A percentile compares a stretch with the other conserved stretches of the same genome.
phyloP scores from a whole-genome alignment of 2,797 vertebrate species.

The Fistularia tabacaria region DNA sequence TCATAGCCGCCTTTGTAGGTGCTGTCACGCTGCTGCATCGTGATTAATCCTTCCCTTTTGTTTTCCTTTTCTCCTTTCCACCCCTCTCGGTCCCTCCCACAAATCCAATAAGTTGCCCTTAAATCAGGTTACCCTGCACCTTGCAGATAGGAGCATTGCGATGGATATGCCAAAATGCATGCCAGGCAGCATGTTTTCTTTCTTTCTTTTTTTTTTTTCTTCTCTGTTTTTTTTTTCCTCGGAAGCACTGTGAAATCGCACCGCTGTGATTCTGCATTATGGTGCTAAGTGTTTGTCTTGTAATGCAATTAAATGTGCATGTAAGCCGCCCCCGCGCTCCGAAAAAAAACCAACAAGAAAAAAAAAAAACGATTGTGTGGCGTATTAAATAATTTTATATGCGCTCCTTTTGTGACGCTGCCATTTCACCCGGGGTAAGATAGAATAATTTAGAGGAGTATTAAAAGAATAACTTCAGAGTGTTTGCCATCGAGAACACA shows the following conservation, averaged over 20 bases:
- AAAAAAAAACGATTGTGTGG: constrained; percentile 69
- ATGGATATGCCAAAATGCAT: constrained; percentile 74
- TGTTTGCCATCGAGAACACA: constrained; percentile 70
- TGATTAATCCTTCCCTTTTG: constrained; percentile 79
- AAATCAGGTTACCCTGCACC: constrained; percentile 83
- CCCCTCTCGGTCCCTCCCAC: constrained; percentile 74
- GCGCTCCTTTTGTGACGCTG: constrained; percentile 73
- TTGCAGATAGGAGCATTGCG: constrained; percentile 79
- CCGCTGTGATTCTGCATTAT: constrained; percentile 78
- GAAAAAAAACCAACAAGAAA: constrained; percentile 5
- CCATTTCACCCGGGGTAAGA: constrained; percentile 77
- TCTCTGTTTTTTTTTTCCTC: constrained; percentile 37
- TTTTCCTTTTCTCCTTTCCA: constrained; percentile 71
- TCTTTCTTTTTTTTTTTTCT: neutral
- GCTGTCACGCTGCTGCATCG: constrained; percentile 69
- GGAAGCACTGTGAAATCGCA: constrained; percentile 72
- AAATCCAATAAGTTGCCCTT: constrained; percentile 82
- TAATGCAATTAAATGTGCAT: constrained; percentile 83
- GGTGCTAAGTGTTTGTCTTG: constrained; percentile 80
- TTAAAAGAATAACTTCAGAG: constrained; percentile 72
- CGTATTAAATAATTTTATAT: constrained; percentile 76
- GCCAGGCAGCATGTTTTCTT: constrained; percentile 64
- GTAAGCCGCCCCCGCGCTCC: constrained; percentile 76
- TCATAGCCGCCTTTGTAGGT: constrained; percentile 74
- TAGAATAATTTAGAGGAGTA: constrained; percentile 72